Percentiles rank a stretch among this genome's conserved stretches.
Conservation (phyloP, 2,113 vertebrate genomes). For the mouse (Mus musculus) region GRCm39 chr8:125258001-125258500, state of each 20-base stretch:
- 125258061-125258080: rapidly evolving
- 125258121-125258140: neutral
- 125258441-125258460: neutral
- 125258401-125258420: neutral
- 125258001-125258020: neutral
- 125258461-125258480: neutral
- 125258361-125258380: neutral
- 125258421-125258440: neutral
- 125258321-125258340: neutral
- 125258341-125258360: no score
- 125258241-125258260: neutral
- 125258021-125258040: neutral
- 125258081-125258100: neutral
- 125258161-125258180: neutral
- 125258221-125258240: neutral
- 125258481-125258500: neutral
- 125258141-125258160: neutral
- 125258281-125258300: neutral
- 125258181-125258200: neutral
- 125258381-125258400: neutral
- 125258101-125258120: neutral
- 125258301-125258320: neutral
- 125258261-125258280: no score
- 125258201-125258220: neutral
- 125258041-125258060: neutral